Evolutionary conservation across 2,888 invertebrate genomes (phyloP).

Genomic region (Salpingus planirostris): DNA sequence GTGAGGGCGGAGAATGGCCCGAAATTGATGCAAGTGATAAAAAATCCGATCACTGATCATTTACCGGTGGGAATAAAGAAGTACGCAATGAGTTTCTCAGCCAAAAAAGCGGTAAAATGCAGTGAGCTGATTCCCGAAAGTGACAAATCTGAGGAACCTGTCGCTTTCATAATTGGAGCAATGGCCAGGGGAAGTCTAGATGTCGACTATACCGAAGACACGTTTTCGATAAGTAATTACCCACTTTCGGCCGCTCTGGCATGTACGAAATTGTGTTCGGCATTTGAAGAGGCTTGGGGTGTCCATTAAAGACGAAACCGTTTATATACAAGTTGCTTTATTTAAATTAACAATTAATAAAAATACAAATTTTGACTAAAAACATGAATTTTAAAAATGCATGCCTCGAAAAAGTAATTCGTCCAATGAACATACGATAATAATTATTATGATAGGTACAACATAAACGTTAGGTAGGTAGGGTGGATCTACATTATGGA

Average conservation of each 20-base stretch:
- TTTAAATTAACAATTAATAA: conserved; percentile 28
- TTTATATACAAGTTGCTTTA: conserved; percentile 11
- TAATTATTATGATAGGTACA: no score
- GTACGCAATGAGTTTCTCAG: conserved; percentile 81
- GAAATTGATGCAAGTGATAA: conserved; percentile 89
- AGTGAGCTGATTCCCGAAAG: conserved; percentile 74
- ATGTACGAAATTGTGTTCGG: conserved; percentile 89
- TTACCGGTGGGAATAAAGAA: conserved; percentile 91
- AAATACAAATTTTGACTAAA: conserved; percentile 31
- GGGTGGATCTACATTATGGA: no score
- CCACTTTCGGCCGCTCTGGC: conserved; percentile 94
- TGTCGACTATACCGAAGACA: conserved; percentile 82
- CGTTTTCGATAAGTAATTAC: conserved; percentile 89
- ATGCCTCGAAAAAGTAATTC: no score
- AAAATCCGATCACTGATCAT: conserved; percentile 91
- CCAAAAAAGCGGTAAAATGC: conserved; percentile 60
- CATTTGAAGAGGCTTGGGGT: conserved; percentile 91
- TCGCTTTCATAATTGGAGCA: conserved; percentile 88
- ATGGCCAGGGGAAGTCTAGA: conserved; percentile 95
- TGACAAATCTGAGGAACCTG: conserved; percentile 67
- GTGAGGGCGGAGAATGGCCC: conserved; percentile 86
- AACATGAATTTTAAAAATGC: no score
- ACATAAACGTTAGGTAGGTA: no score
- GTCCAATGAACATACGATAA: no score
- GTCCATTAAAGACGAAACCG: conserved; percentile 38